These are phyloP conservation scores for Neoscelio sp. DNA, from an alignment of 2,888 invertebrate genomes.

Conservation along the genomic window DNA sequence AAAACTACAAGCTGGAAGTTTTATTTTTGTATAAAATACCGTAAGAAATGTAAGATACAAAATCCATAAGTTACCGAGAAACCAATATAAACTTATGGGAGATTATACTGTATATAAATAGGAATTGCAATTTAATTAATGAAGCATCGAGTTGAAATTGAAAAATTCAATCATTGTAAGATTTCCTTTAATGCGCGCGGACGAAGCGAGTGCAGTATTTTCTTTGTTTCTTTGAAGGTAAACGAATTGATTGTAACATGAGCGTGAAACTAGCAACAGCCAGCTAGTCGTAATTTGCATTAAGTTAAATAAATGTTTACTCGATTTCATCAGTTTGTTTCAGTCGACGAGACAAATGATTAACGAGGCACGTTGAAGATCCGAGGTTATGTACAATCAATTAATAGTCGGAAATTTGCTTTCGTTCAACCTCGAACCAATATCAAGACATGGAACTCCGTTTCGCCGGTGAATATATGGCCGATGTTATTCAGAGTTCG, in stretches of 20 bases:
- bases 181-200: background rate
- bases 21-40: too few relatives aligned
- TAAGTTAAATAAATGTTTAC: constrained; percentile 45
- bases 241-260: constrained; percentile 27
- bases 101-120: too few relatives aligned
- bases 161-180: constrained; percentile 3
- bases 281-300: constrained; percentile 12
- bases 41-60: too few relatives aligned
- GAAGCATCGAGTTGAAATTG: too few relatives aligned
- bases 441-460: background rate
- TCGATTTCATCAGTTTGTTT: constrained; percentile 40
- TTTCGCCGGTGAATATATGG: background rate
- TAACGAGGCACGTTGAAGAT: constrained; percentile 16
- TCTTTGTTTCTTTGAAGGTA: constrained; percentile 19
- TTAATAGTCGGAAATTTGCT: constrained; percentile 43
- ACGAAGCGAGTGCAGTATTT: background rate
- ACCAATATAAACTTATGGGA: too few relatives aligned
- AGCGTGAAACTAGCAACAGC: constrained; percentile 3
- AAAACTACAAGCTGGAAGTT: too few relatives aligned
- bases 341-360: constrained; percentile 44
- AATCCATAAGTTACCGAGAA: too few relatives aligned
- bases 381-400: constrained; percentile 29
- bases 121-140: too few relatives aligned
- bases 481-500: background rate
- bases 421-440: constrained; percentile 10